phyloP scores from a whole-genome alignment of 2,113 vertebrate genomes.

The Apeltes quadracus region DNA sequence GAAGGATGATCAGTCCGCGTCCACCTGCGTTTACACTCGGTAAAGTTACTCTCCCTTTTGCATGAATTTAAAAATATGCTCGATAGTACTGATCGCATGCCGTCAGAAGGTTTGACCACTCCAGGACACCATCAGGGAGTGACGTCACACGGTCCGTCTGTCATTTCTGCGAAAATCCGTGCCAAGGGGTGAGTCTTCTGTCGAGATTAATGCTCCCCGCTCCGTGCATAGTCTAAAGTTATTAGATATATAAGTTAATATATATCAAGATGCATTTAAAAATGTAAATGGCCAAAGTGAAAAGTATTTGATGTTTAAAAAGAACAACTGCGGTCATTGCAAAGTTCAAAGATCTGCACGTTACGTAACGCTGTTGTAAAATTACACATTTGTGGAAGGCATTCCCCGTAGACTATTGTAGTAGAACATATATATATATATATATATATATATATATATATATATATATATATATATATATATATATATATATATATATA shows the following conservation, averaged over 20 bases:
- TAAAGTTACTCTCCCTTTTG: not conserved
- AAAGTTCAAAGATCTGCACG: slow-evolving; percentile 17
- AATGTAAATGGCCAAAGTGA: not conserved
- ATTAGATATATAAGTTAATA: no score
- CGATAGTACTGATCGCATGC: not conserved
- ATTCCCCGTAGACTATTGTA: not conserved
- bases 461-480: not conserved
- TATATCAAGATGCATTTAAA: not conserved
- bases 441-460: not conserved
- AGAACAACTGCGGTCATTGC: no score
- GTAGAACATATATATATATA: not conserved
- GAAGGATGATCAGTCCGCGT: not conserved
- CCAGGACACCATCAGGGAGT: slow-evolving; percentile 17
- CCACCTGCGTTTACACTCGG: not conserved
- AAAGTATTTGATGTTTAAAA: not conserved
- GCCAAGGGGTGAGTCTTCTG: slow-evolving; percentile 4
- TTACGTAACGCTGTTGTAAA: slow-evolving; percentile 2
- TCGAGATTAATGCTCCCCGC: no score
- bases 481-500: not conserved
- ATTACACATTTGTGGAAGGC: not conserved
- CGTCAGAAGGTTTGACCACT: slow-evolving; percentile 20
- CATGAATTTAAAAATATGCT: not conserved
- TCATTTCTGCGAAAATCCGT: not conserved
- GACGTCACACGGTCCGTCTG: not conserved
- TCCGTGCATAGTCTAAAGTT: not conserved